phyloP scores from a whole-genome alignment of 2,113 vertebrate species.

The Callipepla californica region DNA sequence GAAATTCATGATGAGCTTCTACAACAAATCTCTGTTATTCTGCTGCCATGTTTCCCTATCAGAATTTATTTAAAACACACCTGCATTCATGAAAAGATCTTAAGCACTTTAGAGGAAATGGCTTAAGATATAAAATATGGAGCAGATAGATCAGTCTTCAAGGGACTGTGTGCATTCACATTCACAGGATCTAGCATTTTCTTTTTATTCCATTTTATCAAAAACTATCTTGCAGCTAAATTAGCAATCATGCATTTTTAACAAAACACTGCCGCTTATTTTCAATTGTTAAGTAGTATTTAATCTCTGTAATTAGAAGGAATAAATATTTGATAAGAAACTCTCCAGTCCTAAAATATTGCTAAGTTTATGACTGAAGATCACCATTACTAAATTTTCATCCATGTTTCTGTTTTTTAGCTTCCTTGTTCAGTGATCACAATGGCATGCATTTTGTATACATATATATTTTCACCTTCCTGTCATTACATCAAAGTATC shows the following conservation, averaged over 20 bases:
- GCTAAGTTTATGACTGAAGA: background rate
- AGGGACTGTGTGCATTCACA: background rate
- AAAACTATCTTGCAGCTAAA: background rate
- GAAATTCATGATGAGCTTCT: background rate
- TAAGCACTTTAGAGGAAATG: background rate
- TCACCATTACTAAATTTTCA: background rate
- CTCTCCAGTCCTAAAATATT: background rate
- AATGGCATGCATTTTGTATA: background rate
- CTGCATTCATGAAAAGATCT: background rate
- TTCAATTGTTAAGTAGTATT: background rate
- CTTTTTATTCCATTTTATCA: background rate
- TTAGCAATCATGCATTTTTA: rapidly evolving
- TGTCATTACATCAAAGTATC: background rate
- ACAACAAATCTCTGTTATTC: background rate
- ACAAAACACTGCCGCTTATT: background rate
- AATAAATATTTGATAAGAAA: background rate
- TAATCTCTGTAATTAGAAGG: background rate
- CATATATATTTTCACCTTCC: background rate
- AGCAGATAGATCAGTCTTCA: background rate
- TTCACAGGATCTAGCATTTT: background rate
- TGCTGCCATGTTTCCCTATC: background rate
- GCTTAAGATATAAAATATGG: background rate
- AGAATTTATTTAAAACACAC: background rate
- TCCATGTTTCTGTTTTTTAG: background rate
- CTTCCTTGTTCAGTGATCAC: background rate